These are phyloP conservation scores for Bucco capensis DNA, from an alignment of 2,113 vertebrate genomes.

Conservation along the genomic window DNA sequence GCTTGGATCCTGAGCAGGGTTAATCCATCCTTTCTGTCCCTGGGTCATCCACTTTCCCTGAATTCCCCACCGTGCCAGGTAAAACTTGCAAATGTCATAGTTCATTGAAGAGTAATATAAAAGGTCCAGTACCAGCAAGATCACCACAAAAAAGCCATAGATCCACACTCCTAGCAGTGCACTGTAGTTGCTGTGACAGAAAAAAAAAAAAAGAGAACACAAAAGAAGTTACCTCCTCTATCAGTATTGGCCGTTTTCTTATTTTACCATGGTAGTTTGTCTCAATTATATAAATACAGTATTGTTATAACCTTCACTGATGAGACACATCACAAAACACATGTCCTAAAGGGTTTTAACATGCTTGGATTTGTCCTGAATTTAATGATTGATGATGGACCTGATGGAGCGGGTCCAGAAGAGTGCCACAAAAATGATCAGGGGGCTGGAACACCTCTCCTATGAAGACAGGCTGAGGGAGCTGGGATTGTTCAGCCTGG, in stretches of 20 bases:
- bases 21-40: conserved; percentile 85
- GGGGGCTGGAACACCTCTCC: too few relatives aligned
- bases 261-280: not conserved
- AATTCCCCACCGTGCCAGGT: conserved; percentile 93
- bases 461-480: too few relatives aligned
- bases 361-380: not conserved
- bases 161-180: conserved; percentile 97
- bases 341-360: not conserved
- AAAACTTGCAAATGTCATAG: conserved; percentile 92
- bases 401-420: too few relatives aligned
- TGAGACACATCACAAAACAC: not conserved
- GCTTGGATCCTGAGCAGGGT: conserved; percentile 74
- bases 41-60: conserved; percentile 91
- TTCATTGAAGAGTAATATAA: conserved; percentile 98
- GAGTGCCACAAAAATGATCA: too few relatives aligned
- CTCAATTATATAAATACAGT: not conserved
- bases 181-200: conserved; percentile 88
- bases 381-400: not conserved
- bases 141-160: conserved; percentile 94
- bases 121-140: conserved; percentile 91
- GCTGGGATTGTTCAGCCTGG: too few relatives aligned
- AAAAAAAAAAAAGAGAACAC: conserved; percentile 12
- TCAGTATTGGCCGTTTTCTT: not conserved
- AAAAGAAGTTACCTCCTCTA: not conserved
- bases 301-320: not conserved